Evolutionary conservation across 2,113 vertebrate species (phyloP).

Genomic region (Aegypius monachus): DNA sequence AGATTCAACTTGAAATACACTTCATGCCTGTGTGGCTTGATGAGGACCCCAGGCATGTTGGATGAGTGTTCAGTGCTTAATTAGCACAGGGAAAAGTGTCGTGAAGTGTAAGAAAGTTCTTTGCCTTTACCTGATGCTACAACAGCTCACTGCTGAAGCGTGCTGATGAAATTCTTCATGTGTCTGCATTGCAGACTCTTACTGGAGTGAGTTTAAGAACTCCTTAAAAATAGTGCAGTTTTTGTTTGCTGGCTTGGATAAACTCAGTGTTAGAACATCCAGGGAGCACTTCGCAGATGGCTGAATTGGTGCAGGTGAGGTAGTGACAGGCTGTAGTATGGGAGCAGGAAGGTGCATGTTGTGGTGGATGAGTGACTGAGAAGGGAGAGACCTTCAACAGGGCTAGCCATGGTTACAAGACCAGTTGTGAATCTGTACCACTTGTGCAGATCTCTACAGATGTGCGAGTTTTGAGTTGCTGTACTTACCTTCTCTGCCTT

Average conservation of each 20-base stretch:
- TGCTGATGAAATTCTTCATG: background rate
- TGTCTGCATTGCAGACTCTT: background rate
- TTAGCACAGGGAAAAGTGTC: background rate
- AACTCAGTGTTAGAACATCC: background rate
- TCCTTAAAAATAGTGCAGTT: background rate
- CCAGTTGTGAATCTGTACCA: background rate
- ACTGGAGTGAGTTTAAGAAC: background rate
- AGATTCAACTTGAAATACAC: background rate
- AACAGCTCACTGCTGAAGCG: background rate
- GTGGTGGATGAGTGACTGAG: background rate
- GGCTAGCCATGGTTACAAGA: background rate
- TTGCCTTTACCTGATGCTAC: background rate
- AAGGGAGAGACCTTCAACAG: background rate
- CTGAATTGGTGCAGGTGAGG: background rate
- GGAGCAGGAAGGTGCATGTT: background rate
- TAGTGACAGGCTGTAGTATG: no score
- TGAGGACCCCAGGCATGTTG: background rate
- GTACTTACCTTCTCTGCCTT: background rate
- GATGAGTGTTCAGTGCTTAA: background rate
- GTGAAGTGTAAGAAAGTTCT: background rate
- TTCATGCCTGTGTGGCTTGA: background rate
- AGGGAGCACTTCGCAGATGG: background rate
- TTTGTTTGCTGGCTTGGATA: background rate
- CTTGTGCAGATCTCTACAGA: background rate
- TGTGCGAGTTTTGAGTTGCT: background rate